A percentile compares a stretch with the other conserved stretches of the same genome.
Evolutionary conservation across 2,113 vertebrate genomes (phyloP).

Genomic region (Macrotis lagotis): DNA sequence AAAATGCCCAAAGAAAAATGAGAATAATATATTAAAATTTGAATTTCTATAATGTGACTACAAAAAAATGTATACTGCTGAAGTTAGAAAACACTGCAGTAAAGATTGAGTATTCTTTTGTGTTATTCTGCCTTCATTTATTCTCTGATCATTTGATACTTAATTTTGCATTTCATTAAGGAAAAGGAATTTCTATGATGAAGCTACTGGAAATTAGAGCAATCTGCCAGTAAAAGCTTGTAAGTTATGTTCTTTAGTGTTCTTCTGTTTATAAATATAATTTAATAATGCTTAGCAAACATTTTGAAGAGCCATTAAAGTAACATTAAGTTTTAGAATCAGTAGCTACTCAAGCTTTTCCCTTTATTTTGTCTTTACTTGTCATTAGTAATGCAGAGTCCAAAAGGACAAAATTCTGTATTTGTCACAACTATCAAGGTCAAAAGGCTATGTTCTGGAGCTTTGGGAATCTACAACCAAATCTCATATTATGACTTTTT

Average conservation of each 20-base stretch:
- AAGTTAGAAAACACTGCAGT: background rate
- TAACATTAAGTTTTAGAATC: background rate
- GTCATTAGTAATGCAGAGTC: background rate
- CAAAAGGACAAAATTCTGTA: slow-evolving; percentile 8
- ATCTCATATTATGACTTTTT: slow-evolving; percentile 44
- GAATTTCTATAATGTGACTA: slow-evolving; percentile 8
- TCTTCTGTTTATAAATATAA: background rate
- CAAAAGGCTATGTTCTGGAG: slow-evolving; percentile 32
- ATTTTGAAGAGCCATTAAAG: slow-evolving; percentile 3
- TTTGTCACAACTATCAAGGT: background rate
- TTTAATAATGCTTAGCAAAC: background rate
- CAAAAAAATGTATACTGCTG: accelerated
- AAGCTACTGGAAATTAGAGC: background rate
- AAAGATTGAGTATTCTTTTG: background rate
- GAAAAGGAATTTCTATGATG: background rate
- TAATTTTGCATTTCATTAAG: background rate
- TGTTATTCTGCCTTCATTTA: background rate
- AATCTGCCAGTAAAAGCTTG: background rate
- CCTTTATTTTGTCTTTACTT: slow-evolving; percentile 36
- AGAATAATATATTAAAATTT: background rate
- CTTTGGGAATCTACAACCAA: slow-evolving; percentile 28
- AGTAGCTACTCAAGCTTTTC: background rate
- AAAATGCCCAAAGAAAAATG: background rate
- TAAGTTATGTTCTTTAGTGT: slow-evolving; percentile 9
- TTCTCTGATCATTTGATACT: background rate